Evolutionary conservation across 2,797 vertebrate genomes (phyloP), one percentile per base, ranked within the genome.

Genomic region (Urosaurus nigricauda): DNA sequence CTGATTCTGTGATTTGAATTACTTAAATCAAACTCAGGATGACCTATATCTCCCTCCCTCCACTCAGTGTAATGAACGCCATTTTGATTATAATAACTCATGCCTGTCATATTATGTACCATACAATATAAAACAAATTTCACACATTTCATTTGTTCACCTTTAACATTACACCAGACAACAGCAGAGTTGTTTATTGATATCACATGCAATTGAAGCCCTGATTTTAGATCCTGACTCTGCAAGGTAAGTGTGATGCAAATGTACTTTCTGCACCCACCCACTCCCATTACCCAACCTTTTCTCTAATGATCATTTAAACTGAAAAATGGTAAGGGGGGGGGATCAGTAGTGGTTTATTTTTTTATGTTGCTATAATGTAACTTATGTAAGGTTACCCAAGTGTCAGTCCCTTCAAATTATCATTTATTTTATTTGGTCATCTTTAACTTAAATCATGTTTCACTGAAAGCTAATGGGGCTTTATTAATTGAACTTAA

Each of bases 121-220:
- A 32, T n/a, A 53, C 12, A 65, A 70, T 89, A n/a, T 58, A 63
- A 65, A 32, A 53, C 1, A 43, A 13, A 63, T 35, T 56, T 43
- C 74, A 26, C 35, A 63, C 53, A 13, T 86, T 82, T 86, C 5
- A n/a, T 86, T 75, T 73, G 26, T 86, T 82, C 29, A 84, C 89
- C 96, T 95, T 98, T 97, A 97, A 96, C 94, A 0, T 65, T 84
- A 87, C 51, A 79, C 81, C 95, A 99, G 99, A 93, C 99, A 99
- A 93, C 99, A 99, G 93, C 99, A 99, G 96, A 98, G 98, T 96
- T 99, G 99, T 93, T 94, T 99, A 91, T 97, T 99, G 4, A 98
- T 99, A 93, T 98, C 99, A 2, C 98, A 99, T 58, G 98, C 99
- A 1, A 98, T 99, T 83, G 99, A 99, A 96, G 98, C 98, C 77